These are phyloP conservation scores for Dreissena rostriformis DNA, from an alignment of 1,140 invertebrate genomes.

Conservation along the genomic window DNA sequence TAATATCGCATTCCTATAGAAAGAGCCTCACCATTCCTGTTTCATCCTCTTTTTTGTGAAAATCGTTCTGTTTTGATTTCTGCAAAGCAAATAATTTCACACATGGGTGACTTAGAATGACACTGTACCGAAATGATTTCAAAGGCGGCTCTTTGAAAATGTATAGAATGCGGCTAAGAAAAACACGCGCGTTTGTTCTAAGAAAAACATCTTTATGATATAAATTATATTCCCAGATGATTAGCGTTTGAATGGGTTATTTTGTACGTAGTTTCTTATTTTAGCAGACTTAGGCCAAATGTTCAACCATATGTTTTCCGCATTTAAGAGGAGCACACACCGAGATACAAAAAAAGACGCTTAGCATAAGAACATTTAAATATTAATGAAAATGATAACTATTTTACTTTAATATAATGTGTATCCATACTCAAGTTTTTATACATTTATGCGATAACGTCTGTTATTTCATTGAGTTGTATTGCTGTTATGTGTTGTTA, in stretches of 20 bases:
- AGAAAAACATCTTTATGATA: constrained; percentile 12
- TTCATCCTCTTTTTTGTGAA: constrained; percentile 27
- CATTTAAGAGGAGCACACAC: too few species aligned
- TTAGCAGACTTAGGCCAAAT: neutral
- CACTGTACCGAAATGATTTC: neutral
- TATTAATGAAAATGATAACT: too few species aligned
- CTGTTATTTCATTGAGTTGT: too few species aligned
- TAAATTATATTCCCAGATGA: neutral
- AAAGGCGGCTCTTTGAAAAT: neutral
- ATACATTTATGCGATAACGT: too few species aligned
- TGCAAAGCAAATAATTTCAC: constrained; percentile 42
- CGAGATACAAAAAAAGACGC: too few species aligned
- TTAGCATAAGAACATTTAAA: too few species aligned
- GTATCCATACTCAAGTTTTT: too few species aligned
- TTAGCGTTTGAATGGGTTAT: neutral
- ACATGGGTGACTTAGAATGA: constrained; percentile 21
- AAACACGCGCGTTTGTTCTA: neutral
- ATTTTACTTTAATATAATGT: too few species aligned
- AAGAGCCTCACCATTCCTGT: neutral
- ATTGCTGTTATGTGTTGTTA: too few species aligned
- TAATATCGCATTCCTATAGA: too few species aligned
- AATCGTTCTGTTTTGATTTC: constrained; percentile 19
- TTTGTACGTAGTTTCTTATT: neutral
- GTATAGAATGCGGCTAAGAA: neutral
- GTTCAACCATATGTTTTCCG: too few species aligned